Conservation (phyloP, 2,113 vertebrate genomes). For the Brachypteracias leptosomus region DNA sequence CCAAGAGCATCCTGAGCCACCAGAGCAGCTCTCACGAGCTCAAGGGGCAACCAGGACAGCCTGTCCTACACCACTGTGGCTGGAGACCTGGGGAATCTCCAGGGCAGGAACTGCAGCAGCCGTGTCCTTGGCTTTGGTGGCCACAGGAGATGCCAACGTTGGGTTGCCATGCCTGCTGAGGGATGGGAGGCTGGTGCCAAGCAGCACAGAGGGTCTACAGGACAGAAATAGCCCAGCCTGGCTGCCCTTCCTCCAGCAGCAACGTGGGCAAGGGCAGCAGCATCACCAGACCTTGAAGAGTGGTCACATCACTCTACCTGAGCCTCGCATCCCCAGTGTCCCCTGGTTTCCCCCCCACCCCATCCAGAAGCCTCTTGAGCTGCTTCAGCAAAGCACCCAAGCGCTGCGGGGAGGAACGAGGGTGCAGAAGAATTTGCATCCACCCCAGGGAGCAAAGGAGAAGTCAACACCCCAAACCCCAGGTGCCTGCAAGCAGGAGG, state of each 20-base stretch:
- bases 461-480: not conserved
- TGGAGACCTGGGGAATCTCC: not conserved
- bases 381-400: not conserved
- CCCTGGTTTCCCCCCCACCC: fast-evolving
- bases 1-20: not conserved
- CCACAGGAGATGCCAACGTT: not conserved
- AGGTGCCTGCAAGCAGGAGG: not conserved
- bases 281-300: not conserved
- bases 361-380: not conserved
- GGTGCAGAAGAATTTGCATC: not conserved
- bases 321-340: not conserved
- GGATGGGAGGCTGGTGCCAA: not conserved
- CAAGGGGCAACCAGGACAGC: not conserved
- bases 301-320: not conserved
- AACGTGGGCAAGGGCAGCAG: fast-evolving
- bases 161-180: not conserved
- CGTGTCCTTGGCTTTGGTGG: not conserved
- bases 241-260: not conserved
- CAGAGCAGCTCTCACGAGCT: fast-evolving
- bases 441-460: not conserved
- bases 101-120: not conserved
- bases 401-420: fast-evolving
- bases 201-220: fast-evolving
- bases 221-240: not conserved
- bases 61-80: fast-evolving